Evolutionary conservation across 35 echinoderm and acorn worm genomes (phyloP).

Genomic region (Nesometra sesokonis): DNA sequence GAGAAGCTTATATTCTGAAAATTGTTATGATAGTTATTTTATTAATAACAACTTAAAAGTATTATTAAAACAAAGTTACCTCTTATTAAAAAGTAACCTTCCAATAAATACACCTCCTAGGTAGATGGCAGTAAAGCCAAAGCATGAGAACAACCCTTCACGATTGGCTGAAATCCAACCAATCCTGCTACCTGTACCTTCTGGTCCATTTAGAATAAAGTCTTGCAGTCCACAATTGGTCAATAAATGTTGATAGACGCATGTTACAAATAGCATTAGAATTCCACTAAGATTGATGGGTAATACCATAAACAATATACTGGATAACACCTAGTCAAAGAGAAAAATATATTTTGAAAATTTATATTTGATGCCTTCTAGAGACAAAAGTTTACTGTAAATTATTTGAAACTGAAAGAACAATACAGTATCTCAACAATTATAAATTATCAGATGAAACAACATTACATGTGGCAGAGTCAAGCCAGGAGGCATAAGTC

Average conservation of each 20-base stretch:
- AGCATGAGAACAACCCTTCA: constrained; percentile 62
- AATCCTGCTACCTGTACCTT: constrained; percentile 43
- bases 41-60: background rate
- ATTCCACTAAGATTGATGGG: constrained; percentile 34
- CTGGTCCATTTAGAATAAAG: constrained; percentile 42
- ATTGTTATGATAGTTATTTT: too few species aligned
- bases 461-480: too few species aligned
- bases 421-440: too few species aligned
- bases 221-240: constrained; percentile 42
- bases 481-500: too few species aligned
- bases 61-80: constrained; percentile 15
- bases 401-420: too few species aligned
- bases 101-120: constrained; percentile 56
- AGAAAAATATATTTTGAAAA: background rate
- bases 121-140: constrained; percentile 77
- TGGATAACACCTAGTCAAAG: constrained; percentile 31
- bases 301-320: constrained; percentile 31
- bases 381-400: too few species aligned
- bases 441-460: too few species aligned
- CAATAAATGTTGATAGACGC: constrained; percentile 64
- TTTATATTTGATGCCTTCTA: too few species aligned
- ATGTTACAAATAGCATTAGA: constrained; percentile 30
- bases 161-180: constrained; percentile 82
- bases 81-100: constrained; percentile 55
- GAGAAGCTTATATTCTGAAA: too few species aligned